Conservation (phyloP, 1,140 invertebrate genomes). For the Hylaeus anthracinus region DNA sequence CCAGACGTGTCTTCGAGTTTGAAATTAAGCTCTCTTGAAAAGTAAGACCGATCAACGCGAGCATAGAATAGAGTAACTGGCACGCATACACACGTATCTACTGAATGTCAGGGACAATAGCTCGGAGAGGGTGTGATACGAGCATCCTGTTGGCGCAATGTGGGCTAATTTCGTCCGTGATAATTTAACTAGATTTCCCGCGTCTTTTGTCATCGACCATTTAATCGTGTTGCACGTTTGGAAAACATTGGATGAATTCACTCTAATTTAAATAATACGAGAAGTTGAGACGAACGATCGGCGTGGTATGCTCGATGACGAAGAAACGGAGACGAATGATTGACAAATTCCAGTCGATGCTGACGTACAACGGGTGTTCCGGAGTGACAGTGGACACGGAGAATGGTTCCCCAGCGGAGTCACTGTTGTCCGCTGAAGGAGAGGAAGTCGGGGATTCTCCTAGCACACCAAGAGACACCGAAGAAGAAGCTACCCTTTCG, state of each 20-base stretch:
- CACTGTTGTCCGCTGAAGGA: slow-evolving; percentile 71
- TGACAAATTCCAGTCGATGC: slow-evolving; percentile 70
- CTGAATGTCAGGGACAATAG: slow-evolving; percentile 70
- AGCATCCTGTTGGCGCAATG: slow-evolving; percentile 53
- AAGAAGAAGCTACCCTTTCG: slow-evolving; percentile 74
- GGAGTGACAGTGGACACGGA: slow-evolving; percentile 64
- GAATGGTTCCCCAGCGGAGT: slow-evolving; percentile 72
- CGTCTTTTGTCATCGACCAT: slow-evolving; percentile 21
- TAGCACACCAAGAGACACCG: slow-evolving; percentile 70
- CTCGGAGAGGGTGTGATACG: slow-evolving; percentile 34
- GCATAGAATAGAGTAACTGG: slow-evolving; percentile 11
- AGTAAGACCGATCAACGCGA: neutral
- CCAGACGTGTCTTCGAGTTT: neutral
- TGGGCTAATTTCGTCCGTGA: slow-evolving; percentile 49
- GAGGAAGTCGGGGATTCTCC: slow-evolving; percentile 74
- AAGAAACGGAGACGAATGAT: slow-evolving; percentile 14
- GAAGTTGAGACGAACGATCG: neutral
- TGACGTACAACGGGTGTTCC: slow-evolving; percentile 67
- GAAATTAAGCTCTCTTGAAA: no score
- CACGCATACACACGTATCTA: slow-evolving; percentile 49
- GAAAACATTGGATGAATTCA: neutral
- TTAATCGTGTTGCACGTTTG: neutral
- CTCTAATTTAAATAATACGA: no score
- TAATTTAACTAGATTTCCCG: slow-evolving; percentile 34
- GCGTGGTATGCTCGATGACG: neutral